Conservation (phyloP, 2,888 invertebrate genomes). For the Parthenolecanium corni region DNA sequence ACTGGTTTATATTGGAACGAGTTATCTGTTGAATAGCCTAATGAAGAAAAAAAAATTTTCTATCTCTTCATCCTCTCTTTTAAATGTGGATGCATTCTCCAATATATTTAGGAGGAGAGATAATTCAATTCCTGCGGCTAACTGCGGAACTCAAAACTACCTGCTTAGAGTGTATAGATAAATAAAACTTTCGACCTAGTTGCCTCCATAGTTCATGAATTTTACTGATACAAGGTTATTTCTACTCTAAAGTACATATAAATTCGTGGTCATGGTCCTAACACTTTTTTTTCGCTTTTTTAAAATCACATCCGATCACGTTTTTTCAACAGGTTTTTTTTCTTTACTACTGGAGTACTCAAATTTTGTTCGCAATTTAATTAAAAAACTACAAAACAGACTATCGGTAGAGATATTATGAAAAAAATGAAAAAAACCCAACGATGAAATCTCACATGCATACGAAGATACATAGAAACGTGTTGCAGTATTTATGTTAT, state of each 20-base stretch:
- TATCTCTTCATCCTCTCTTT: not conserved
- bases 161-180: not conserved
- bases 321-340: not conserved
- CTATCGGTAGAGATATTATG: too few species aligned
- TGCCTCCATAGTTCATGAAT: slow-evolving; percentile 2
- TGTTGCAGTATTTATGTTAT: too few species aligned
- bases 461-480: too few species aligned
- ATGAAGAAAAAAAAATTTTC: not conserved
- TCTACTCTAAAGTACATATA: not conserved
- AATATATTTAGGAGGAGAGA: too few species aligned
- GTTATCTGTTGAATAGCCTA: not conserved
- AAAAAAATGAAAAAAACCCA: too few species aligned
- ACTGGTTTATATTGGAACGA: slow-evolving; percentile 16
- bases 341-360: too few species aligned
- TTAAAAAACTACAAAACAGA: too few species aligned
- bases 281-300: not conserved
- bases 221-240: not conserved
- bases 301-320: not conserved
- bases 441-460: too few species aligned
- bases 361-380: too few species aligned
- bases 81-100: not conserved
- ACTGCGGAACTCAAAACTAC: not conserved
- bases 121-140: slow-evolving; percentile 1
- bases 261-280: not conserved
- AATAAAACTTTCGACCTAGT: slow-evolving; percentile 16